Conservation (phyloP, 92 coral and sea anemone genomes). For the Siderastrea radians region DNA sequence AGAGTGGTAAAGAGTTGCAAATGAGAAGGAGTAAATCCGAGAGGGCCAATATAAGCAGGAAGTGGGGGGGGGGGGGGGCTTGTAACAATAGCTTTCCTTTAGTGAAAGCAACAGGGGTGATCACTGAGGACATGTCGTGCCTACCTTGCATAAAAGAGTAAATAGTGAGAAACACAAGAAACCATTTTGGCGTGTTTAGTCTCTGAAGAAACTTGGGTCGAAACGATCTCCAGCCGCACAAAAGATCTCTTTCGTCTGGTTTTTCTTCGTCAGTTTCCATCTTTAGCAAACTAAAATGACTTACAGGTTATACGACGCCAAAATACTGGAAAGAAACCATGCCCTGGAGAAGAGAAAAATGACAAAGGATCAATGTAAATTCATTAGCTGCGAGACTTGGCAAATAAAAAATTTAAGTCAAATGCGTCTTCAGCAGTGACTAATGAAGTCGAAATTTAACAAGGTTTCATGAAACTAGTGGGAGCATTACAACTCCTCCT, state of each 20-base stretch:
- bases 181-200: constrained; percentile 98
- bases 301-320: background rate
- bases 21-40: too few species aligned
- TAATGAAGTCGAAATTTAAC: too few species aligned
- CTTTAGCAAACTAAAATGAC: background rate
- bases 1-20: too few species aligned
- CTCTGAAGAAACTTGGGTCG: constrained; percentile 92
- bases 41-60: too few species aligned
- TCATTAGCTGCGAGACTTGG: background rate
- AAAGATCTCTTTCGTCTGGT: constrained; percentile 74
- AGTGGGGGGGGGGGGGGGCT: too few species aligned
- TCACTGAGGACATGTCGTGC: background rate
- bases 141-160: constrained; percentile 99
- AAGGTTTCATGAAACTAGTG: too few species aligned
- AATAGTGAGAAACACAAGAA: constrained; percentile 92
- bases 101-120: background rate
- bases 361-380: background rate
- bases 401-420: background rate
- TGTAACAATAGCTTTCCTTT: too few species aligned
- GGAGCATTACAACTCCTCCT: too few species aligned
- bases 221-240: constrained; percentile 97
- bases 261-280: constrained; percentile 65
- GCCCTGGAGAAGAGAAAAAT: constrained; percentile 5
- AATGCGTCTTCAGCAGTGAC: too few species aligned
- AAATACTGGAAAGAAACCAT: background rate